Evolutionary conservation across 1,140 invertebrate species (phyloP).

Genomic region (Zaprionus camerounensis): DNA sequence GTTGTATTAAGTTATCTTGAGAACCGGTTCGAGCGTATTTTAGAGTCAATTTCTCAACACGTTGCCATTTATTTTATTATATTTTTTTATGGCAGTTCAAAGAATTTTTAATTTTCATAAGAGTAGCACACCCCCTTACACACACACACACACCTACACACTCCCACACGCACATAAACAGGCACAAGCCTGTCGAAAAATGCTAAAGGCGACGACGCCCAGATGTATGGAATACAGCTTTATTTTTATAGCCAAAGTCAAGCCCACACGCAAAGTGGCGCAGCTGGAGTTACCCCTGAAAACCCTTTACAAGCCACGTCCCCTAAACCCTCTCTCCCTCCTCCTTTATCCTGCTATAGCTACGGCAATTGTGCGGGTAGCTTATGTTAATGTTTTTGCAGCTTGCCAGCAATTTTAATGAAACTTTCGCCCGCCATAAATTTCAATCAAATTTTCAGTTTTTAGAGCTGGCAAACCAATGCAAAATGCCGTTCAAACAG

Average conservation of each 20-base stretch:
- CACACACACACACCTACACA: conserved; percentile 6
- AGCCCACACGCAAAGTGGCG: conserved; percentile 41
- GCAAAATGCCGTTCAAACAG: conserved; percentile 1
- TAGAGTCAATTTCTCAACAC: conserved; percentile 31
- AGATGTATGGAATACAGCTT: conserved; percentile 62
- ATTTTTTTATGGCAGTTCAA: conserved; percentile 54
- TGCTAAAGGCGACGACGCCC: conserved; percentile 30
- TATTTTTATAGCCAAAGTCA: conserved; percentile 66
- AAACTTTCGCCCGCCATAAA: conserved; percentile 58
- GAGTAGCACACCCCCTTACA: conserved; percentile 42
- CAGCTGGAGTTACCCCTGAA: conserved; percentile 8
- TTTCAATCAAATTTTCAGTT: conserved; percentile 55
- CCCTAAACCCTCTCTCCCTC: not conserved
- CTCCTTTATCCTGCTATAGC: not conserved
- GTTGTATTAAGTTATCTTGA: not conserved
- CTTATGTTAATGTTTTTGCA: conserved; percentile 64
- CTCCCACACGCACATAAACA: conserved; percentile 20
- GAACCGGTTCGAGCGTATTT: conserved; percentile 2
- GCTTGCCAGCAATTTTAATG: conserved; percentile 61
- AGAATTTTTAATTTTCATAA: conserved; percentile 76
- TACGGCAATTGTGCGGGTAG: conserved; percentile 25
- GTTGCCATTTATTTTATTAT: conserved; percentile 48
- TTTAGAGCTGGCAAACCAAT: conserved; percentile 28
- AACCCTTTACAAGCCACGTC: conserved; percentile 19
- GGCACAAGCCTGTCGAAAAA: conserved; percentile 6